Evolutionary conservation across 2,113 vertebrate genomes (phyloP), one percentile per base, ranked within the genome.

Genomic region (Plestiodon gilberti): DNA sequence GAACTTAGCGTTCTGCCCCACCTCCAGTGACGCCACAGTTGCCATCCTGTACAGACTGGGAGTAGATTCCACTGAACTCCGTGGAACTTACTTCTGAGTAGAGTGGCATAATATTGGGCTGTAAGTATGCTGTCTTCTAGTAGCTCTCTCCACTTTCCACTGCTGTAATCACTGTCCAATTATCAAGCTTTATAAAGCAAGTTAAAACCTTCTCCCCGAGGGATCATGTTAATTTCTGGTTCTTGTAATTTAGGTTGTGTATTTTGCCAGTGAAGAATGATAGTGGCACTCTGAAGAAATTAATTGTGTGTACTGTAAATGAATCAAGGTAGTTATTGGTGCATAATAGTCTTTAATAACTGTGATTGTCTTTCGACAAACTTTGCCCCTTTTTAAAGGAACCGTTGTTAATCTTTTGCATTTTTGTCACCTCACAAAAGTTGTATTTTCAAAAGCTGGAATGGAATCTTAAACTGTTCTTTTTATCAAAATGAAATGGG

Each of bases 291-390:
- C 89, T 90, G 91, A 93, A 94, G 89, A 95, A 95, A 94, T 93
- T 93, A 95, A 95, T 95, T 93, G 91, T 94, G 90, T 93, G 91
- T 94, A 93, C 93, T 93, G 92, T 92, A 94, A 91, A 93, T 92
- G 87, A 91, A 91, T 92, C 95, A 93, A 95, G 91, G 93, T 95
- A 88, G 89, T 94, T 94, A 95, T 95, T 95, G 92, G 92, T 94
- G 89, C 90, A 93, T 94, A 95, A 94, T 91, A 95, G 89, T 90
- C 88, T 94, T 87, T 93, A 93, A 93, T 92, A 93, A 92, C 88
- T 91, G 90, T 88, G 89, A 95, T 92, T 94, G 89, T 90, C 92
- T 87, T 90, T 94, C 86, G 86, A 11, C 67, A 28, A 90, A 91
- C 88, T 92, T 91, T 86, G 89, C 95, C 94, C 91, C 84, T 78